Percentiles rank a stretch among this genome's conserved stretches.
These are phyloP conservation scores for Andrena chrysosceles DNA, from an alignment of 2,888 invertebrate species.

Conservation along the genomic window DNA sequence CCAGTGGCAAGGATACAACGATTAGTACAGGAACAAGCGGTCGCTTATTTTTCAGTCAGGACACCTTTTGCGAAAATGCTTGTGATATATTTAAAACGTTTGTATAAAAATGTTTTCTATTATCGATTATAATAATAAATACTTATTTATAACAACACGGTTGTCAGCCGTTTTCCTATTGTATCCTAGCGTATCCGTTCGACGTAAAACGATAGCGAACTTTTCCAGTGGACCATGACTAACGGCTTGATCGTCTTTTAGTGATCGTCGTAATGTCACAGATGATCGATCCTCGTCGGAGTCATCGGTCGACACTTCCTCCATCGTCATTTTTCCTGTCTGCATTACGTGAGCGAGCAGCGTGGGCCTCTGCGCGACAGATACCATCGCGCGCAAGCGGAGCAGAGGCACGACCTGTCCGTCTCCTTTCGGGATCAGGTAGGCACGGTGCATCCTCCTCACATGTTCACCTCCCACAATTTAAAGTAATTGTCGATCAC, in stretches of 20 bases:
- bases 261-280: conserved; percentile 12
- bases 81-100: conserved; percentile 77
- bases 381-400: conserved; percentile 13
- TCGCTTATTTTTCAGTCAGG: conserved; percentile 62
- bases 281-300: conserved; percentile 21
- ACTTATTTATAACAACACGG: conserved; percentile 82
- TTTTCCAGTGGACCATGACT: conserved; percentile 24
- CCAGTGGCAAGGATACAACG: conserved; percentile 6
- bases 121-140: conserved; percentile 83
- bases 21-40: conserved; percentile 18
- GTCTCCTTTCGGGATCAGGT: not conserved
- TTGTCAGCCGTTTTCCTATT: conserved; percentile 64
- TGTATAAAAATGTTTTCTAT: conserved; percentile 81
- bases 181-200: conserved; percentile 41
- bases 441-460: conserved; percentile 77
- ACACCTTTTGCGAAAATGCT: conserved; percentile 71
- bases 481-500: conserved; percentile 95
- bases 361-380: conserved; percentile 11
- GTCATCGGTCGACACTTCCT: conserved; percentile 21
- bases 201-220: conserved; percentile 48
- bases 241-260: conserved; percentile 14
- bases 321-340: not conserved
- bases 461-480: conserved; percentile 96
- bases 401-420: conserved; percentile 20
- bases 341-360: not conserved